A percentile compares a stretch with the other conserved stretches of the same genome.
phyloP scores from a whole-genome alignment of 2,888 invertebrate species.

The Parnassius glacialis region DNA sequence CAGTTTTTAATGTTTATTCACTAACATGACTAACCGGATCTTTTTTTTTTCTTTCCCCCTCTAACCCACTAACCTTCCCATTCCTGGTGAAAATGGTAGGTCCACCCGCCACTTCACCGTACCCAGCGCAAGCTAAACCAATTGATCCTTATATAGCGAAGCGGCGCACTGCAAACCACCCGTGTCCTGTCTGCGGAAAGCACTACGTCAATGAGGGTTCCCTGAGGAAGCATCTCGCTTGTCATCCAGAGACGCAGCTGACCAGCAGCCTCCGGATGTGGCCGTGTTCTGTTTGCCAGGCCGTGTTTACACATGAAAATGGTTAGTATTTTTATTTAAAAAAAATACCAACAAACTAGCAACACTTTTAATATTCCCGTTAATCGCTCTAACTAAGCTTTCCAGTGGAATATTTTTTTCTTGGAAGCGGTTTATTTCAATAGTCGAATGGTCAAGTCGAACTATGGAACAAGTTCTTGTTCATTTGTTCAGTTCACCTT shows the following conservation, averaged over 20 bases:
- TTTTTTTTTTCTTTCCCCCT: slow-evolving; percentile 52
- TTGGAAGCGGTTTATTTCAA: too few relatives aligned
- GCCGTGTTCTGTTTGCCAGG: slow-evolving; percentile 97
- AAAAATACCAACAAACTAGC: too few relatives aligned
- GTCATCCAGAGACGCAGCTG: slow-evolving; percentile 95
- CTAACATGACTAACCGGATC: slow-evolving; percentile 68
- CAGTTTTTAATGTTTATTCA: slow-evolving; percentile 30
- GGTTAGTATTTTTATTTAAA: slow-evolving; percentile 78
- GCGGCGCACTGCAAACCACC: slow-evolving; percentile 96
- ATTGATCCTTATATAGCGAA: slow-evolving; percentile 93
- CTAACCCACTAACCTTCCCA: slow-evolving; percentile 74
- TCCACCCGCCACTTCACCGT: slow-evolving; percentile 83
- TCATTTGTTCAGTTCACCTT: too few relatives aligned
- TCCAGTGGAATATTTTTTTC: too few relatives aligned
- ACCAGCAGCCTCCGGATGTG: slow-evolving; percentile 95
- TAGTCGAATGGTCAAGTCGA: too few relatives aligned
- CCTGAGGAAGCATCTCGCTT: slow-evolving; percentile 89
- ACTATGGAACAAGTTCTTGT: too few relatives aligned
- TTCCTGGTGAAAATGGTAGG: slow-evolving; percentile 78
- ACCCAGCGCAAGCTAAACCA: slow-evolving; percentile 80
- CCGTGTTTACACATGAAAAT: slow-evolving; percentile 96
- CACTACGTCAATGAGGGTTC: slow-evolving; percentile 83
- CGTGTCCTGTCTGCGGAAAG: slow-evolving; percentile 96
- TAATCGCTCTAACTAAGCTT: too few relatives aligned
- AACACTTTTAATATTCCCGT: too few relatives aligned